Percentiles rank a stretch among this genome's conserved stretches.
phyloP scores from a whole-genome alignment of 2,888 invertebrate genomes.

The Aleiodes leptofemur region DNA sequence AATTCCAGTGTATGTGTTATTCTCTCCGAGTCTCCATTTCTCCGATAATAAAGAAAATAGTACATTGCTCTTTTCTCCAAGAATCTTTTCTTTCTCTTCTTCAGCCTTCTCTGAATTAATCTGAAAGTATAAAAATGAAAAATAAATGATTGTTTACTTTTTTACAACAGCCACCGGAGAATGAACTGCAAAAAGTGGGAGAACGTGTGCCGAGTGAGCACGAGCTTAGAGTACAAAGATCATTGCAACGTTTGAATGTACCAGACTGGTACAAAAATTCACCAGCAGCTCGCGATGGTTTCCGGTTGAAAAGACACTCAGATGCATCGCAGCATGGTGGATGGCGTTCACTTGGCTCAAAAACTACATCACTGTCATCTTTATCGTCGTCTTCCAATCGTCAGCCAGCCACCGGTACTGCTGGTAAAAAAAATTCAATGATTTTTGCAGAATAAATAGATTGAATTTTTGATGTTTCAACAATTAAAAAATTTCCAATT shows the following conservation, averaged over 20 bases:
- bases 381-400: constrained; percentile 76
- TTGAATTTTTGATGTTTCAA: no score
- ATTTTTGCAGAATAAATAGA: no score
- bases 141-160: constrained; percentile 25
- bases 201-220: constrained; percentile 93
- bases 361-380: constrained; percentile 91
- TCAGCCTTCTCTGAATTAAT: no score
- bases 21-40: no score
- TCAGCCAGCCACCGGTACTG: constrained; percentile 70
- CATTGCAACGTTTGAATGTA: constrained; percentile 93
- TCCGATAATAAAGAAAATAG: no score
- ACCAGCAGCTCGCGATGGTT: constrained; percentile 86
- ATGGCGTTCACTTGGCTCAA: constrained; percentile 83
- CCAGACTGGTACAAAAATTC: constrained; percentile 95
- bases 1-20: no score
- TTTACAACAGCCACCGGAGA: constrained; percentile 89
- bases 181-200: constrained; percentile 88
- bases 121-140: constrained; percentile 1
- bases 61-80: no score
- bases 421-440: constrained; percentile 16
- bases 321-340: constrained; percentile 80
- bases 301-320: constrained; percentile 86
- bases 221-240: constrained; percentile 94
- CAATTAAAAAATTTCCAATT: no score
- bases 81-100: no score